phyloP scores from a whole-genome alignment of 2,113 vertebrate genomes.

The Oceanodroma tethys region DNA sequence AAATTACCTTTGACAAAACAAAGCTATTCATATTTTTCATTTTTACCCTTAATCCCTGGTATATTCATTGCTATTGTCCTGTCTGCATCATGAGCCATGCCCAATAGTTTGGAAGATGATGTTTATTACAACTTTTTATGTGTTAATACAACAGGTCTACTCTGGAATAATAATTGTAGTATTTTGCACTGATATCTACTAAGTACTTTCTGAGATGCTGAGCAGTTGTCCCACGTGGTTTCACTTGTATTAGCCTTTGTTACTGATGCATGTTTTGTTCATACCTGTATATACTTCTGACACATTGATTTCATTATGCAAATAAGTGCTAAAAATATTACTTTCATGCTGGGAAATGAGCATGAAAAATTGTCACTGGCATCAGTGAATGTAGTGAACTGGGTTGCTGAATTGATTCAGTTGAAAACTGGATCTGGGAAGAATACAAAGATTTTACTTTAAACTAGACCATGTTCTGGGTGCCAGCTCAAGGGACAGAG shows the following conservation, averaged over 20 bases:
- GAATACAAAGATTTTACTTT: not conserved
- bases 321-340: not conserved
- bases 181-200: not conserved
- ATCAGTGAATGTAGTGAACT: not conserved
- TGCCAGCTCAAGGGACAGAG: not conserved
- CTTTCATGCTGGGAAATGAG: not conserved
- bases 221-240: not conserved
- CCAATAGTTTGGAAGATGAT: not conserved
- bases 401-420: not conserved
- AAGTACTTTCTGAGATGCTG: not conserved
- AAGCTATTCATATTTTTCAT: not conserved
- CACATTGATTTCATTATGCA: conserved; percentile 1
- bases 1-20: not conserved
- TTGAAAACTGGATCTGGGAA: not conserved
- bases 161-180: not conserved
- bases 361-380: not conserved
- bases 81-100: not conserved
- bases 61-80: not conserved
- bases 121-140: not conserved
- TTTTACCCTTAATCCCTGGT: not conserved
- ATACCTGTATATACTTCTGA: not conserved
- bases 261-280: not conserved
- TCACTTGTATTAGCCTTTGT: not conserved
- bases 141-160: not conserved
- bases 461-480: not conserved